A percentile compares a stretch with the other conserved stretches of the same genome.
These are phyloP conservation scores for Hippopotamus amphibius DNA, from an alignment of 2,113 vertebrate species.

Conservation along the genomic window DNA sequence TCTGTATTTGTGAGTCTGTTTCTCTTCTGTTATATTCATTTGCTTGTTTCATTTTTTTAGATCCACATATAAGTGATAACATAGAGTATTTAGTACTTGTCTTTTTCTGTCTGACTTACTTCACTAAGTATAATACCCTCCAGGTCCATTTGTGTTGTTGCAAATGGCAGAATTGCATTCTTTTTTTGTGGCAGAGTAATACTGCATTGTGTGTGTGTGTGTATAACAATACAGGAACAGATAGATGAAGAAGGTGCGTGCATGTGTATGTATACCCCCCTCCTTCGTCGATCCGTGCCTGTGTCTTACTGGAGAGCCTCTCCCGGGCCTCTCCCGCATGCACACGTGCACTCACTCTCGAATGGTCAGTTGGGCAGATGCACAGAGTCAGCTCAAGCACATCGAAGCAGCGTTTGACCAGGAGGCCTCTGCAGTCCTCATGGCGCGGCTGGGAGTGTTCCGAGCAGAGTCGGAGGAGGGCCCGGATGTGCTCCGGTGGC, in stretches of 20 bases:
- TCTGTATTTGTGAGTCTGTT: neutral
- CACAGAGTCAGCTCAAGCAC: conserved; percentile 96
- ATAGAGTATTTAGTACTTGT: neutral
- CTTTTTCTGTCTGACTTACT: neutral
- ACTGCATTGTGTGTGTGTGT: neutral
- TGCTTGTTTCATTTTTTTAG: neutral
- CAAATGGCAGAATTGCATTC: neutral
- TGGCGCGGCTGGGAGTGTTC: conserved; percentile 97
- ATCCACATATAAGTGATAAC: neutral
- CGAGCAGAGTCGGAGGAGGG: conserved; percentile 97
- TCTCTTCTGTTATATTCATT: neutral
- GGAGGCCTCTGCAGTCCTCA: conserved; percentile 95
- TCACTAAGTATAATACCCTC: neutral
- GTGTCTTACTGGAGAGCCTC: neutral
- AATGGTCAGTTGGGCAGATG: conserved; percentile 95
- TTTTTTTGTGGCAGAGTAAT: neutral
- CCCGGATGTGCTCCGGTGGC: conserved; percentile 96
- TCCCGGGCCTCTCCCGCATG: neutral
- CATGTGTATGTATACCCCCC: no score
- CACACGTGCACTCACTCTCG: conserved; percentile 45
- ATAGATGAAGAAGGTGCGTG: no score
- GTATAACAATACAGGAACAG: neutral
- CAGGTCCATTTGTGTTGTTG: neutral
- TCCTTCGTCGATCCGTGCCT: no score
- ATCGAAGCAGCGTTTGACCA: conserved; percentile 98